phyloP scores from a whole-genome alignment of 2,888 invertebrate species.

The Patella ulyssiponensis region DNA sequence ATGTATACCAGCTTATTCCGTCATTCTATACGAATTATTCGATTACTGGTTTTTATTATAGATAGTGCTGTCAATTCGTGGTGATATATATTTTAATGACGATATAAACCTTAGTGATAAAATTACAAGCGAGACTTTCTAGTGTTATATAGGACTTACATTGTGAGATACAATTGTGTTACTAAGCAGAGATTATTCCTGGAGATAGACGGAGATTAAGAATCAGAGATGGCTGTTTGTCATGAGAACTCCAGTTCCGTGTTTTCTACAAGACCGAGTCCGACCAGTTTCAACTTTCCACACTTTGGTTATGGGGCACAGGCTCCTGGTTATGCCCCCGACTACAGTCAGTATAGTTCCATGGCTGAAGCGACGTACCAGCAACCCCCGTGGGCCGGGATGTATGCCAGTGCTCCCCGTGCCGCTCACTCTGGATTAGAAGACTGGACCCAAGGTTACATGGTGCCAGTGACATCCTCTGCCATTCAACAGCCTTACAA shows the following conservation, averaged over 20 bases:
- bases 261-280: conserved; percentile 19
- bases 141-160: too few species aligned
- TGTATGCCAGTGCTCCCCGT: conserved; percentile 41
- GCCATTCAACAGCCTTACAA: conserved; percentile 34
- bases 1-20: background rate
- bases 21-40: background rate
- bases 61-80: too few species aligned
- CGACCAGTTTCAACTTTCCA: conserved; percentile 18
- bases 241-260: conserved; percentile 18
- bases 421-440: conserved; percentile 39
- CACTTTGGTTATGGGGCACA: conserved; percentile 11
- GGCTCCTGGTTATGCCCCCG: conserved; percentile 18
- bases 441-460: conserved; percentile 53
- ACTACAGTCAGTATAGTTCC: conserved; percentile 15
- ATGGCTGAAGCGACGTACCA: background rate
- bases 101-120: background rate
- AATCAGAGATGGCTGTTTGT: conserved; percentile 20
- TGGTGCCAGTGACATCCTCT: conserved; percentile 28
- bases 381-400: conserved; percentile 31
- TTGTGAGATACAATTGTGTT: background rate
- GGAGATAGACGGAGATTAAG: background rate
- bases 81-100: background rate
- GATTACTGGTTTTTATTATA: background rate
- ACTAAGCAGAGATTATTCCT: background rate
- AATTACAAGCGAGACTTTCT: too few species aligned